Conservation (phyloP, 2,888 invertebrate genomes). For the Malacosoma neustria region DNA sequence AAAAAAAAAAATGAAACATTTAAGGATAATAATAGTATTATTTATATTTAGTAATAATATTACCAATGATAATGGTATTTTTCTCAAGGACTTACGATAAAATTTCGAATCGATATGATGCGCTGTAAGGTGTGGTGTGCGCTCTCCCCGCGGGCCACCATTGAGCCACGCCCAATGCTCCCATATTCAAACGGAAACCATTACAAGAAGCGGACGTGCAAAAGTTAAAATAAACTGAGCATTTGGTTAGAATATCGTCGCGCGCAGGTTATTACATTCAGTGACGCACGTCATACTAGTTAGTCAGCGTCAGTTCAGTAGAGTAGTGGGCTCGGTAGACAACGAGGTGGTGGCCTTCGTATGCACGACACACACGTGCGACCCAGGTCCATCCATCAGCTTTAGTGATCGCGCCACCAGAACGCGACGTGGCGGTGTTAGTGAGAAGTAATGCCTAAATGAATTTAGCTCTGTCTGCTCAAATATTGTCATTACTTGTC, state of each 20-base stretch:
- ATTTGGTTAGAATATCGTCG: too few species aligned
- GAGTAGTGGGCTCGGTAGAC: conserved; percentile 53
- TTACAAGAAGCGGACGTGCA: conserved; percentile 54
- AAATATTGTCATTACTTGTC: too few species aligned
- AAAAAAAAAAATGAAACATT: too few species aligned
- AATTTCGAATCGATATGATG: conserved; percentile 36
- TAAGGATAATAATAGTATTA: too few species aligned
- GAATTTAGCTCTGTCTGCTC: too few species aligned
- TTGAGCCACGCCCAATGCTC: conserved; percentile 61
- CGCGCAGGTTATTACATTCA: conserved; percentile 18
- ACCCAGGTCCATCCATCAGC: conserved; percentile 39
- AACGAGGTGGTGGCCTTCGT: conserved; percentile 30
- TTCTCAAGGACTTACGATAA: conserved; percentile 1
- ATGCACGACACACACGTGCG: conserved; percentile 58
- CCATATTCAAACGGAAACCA: conserved; percentile 61
- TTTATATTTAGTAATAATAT: too few species aligned
- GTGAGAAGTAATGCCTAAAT: too few species aligned
- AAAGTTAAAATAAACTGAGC: conserved; percentile 42
- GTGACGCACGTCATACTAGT: conserved; percentile 50
- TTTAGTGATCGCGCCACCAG: too few species aligned
- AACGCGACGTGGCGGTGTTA: too few species aligned
- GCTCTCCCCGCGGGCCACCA: conserved; percentile 55
- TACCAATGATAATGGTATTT: too few species aligned
- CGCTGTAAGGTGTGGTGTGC: conserved; percentile 36
- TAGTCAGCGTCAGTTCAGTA: conserved; percentile 38